Base-by-base conservation (phyloP, 2,888 invertebrate species). In the Drosophila pegasa region DNA sequence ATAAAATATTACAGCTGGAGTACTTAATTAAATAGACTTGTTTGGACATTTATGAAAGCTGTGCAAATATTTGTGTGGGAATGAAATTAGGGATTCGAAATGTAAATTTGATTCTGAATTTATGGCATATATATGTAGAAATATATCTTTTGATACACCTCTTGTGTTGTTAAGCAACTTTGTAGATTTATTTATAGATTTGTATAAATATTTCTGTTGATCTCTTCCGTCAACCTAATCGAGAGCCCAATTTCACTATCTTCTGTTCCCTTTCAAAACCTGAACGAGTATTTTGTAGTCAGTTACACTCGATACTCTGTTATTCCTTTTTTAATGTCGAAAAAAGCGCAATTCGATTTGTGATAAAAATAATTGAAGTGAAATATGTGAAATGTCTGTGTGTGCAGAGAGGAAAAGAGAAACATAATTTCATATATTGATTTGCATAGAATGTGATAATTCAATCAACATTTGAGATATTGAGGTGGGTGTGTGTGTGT, bases 381-480 rank as follows among this genome's bases (percentile, higher is more conserved):
- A 79, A 82, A 79, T 66, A 52, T 69, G 29, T 52, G 25, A 25
- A 12, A 22, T 12, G 4, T 12, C 5, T 2, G 9, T 14, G 3
- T 43, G 14, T n/a, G n/a, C 18, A 55, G 43, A 75, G 33, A 59
- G 41, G 22, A 41, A 41, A 56, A 33, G 20, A 16, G 18, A 55
- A 27, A 35, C 38, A 65, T 20, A 56, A 40, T 54, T 65, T 38
- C 27, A 56, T 68, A 12, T 37, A 75, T 75, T 47, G 59, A 18
- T 57, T 68, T 51, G 37, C 57, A 67, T 43, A 57, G 59, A 78
- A 54, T 70, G 67, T 75, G 88, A 87, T 86, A 84, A 78, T 88
- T 84, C 88, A 89, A 82, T 84, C 82, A 84, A 63, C 75, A 63
- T 70, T 33, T 47, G 57, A 76, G 48, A 67, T 81, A 58, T 47